Evolutionary conservation across 2,797 vertebrate genomes (phyloP).

Genomic region (Lutjanus campechanus): DNA sequence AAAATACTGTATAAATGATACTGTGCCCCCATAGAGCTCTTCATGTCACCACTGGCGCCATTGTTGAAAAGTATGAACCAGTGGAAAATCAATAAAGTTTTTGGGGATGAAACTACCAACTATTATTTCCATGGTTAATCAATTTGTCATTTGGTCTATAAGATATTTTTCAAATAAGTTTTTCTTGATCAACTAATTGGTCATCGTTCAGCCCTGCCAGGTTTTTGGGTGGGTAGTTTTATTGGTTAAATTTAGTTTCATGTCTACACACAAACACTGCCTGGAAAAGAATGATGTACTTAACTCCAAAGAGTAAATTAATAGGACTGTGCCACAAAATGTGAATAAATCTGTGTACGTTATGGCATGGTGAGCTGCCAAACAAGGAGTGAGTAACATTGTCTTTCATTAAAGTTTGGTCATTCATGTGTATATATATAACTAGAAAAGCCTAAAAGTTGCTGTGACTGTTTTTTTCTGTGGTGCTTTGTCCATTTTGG

Average conservation of each 20-base stretch:
- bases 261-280: not conserved
- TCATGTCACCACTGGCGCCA: too few species aligned
- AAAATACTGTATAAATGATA: not conserved
- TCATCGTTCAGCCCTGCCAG: not conserved
- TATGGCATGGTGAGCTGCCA: not conserved
- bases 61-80: not conserved
- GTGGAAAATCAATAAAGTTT: not conserved
- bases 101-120: not conserved
- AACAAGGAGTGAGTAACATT: not conserved
- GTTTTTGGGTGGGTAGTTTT: not conserved
- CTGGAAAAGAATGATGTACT: not conserved
- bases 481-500: slow-evolving; percentile 17
- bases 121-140: too few species aligned
- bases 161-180: too few species aligned
- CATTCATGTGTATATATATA: not conserved
- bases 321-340: too few species aligned
- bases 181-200: not conserved
- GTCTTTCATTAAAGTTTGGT: not conserved
- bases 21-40: too few species aligned
- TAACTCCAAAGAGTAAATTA: not conserved
- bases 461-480: slow-evolving; percentile 2
- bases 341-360: not conserved
- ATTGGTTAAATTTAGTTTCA: not conserved
- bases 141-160: too few species aligned
- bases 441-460: not conserved